A percentile compares a stretch with the other conserved stretches of the same genome.
phyloP scores from a whole-genome alignment of 2,113 vertebrate genomes.

The Galbula dea region DNA sequence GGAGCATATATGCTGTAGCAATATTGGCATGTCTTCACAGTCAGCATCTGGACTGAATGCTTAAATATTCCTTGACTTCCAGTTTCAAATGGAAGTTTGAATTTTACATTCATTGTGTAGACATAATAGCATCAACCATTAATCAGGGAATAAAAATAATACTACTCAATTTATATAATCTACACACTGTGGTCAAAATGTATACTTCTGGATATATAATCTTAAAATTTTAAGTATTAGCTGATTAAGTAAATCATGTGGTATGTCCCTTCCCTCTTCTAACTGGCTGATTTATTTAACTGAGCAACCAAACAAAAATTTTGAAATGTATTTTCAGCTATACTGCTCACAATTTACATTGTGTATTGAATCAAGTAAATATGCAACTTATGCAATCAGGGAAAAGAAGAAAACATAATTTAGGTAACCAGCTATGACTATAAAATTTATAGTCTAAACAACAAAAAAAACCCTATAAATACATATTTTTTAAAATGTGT shows the following conservation, averaged over 20 bases:
- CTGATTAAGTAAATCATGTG: constrained; percentile 38
- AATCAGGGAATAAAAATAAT: constrained; percentile 47
- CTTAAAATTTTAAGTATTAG: constrained; percentile 55
- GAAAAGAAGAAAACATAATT: constrained; percentile 38
- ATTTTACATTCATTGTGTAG: constrained; percentile 43
- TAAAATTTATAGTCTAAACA: constrained; percentile 36
- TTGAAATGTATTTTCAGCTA: constrained; percentile 33
- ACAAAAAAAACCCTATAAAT: constrained; percentile 11
- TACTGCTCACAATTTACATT: constrained; percentile 13
- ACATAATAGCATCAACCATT: constrained; percentile 36
- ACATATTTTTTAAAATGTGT: constrained; percentile 31
- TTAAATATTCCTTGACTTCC: constrained; percentile 64
- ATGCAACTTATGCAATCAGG: constrained; percentile 21
- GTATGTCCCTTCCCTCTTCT: not conserved
- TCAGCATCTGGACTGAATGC: constrained; percentile 52
- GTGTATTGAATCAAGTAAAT: constrained; percentile 39
- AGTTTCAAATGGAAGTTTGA: constrained; percentile 52
- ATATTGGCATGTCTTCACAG: constrained; percentile 58
- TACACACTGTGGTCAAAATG: constrained; percentile 13
- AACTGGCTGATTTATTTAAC: constrained; percentile 57
- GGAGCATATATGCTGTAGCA: constrained; percentile 48
- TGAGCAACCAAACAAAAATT: constrained; percentile 63
- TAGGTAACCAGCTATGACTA: constrained; percentile 41
- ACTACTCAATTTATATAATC: constrained; percentile 26
- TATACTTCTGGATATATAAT: constrained; percentile 27